A percentile compares a stretch with the other conserved stretches of the same genome.
Evolutionary conservation across 2,888 invertebrate species (phyloP).

Genomic region (Sylvicola fuscatus): DNA sequence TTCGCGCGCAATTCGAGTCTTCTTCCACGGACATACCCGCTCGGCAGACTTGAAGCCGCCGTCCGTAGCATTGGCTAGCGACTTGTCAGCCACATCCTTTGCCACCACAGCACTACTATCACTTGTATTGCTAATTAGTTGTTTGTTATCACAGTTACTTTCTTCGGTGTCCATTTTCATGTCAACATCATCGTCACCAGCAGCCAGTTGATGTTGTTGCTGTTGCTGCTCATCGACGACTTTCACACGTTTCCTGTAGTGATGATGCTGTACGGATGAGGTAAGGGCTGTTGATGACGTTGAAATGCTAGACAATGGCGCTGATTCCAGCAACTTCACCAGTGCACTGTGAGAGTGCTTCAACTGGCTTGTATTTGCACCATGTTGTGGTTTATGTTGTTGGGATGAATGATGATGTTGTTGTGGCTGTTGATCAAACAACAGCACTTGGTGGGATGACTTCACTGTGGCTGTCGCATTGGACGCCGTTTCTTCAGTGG

Average conservation of each 20-base stretch:
- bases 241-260: slow-evolving; percentile 4
- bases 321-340: slow-evolving; percentile 39
- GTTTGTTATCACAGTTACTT: slow-evolving; percentile 2
- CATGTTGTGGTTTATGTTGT: not conserved
- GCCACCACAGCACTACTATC: slow-evolving; percentile 1
- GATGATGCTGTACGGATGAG: slow-evolving; percentile 4
- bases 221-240: not conserved
- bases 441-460: slow-evolving; percentile 10
- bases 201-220: not conserved
- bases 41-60: not conserved
- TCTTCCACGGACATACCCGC: slow-evolving; percentile 22
- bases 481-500: not conserved
- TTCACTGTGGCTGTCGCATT: slow-evolving; percentile 5
- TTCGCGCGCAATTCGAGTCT: slow-evolving; percentile 24
- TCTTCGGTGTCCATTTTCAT: slow-evolving; percentile 4
- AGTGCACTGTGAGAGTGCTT: slow-evolving; percentile 42
- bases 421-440: not conserved
- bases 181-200: slow-evolving; percentile 1
- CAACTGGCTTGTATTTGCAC: slow-evolving; percentile 17
- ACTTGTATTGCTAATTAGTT: slow-evolving; percentile 1
- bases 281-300: slow-evolving; percentile 2
- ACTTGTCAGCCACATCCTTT: slow-evolving; percentile 1
- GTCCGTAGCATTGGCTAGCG: slow-evolving; percentile 12
- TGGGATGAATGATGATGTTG: not conserved
- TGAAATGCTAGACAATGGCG: slow-evolving; percentile 15